These are phyloP conservation scores for Plectrocnemia conspersa DNA, from an alignment of 1,140 invertebrate genomes.

Conservation along the genomic window DNA sequence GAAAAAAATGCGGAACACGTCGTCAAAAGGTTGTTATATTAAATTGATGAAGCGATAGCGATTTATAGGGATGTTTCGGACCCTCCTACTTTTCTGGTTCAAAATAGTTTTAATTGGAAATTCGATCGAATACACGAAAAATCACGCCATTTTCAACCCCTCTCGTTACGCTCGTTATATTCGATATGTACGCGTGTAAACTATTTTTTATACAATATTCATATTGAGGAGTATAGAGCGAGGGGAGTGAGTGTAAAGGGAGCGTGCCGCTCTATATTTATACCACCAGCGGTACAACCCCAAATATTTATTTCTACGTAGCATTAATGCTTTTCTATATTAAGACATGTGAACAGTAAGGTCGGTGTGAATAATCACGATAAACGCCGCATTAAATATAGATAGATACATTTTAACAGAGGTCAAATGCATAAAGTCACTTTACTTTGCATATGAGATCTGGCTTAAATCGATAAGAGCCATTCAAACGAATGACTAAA, in stretches of 20 bases:
- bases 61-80: not conserved
- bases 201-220: not conserved
- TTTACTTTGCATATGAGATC: no score
- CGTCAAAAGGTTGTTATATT: conserved; percentile 13
- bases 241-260: conserved; percentile 13
- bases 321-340: conserved; percentile 16
- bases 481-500: no score
- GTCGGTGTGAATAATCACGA: no score
- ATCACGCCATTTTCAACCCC: not conserved
- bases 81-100: not conserved
- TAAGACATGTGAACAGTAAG: no score
- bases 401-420: no score
- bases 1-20: conserved; percentile 2
- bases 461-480: no score
- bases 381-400: no score
- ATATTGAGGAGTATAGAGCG: conserved; percentile 5
- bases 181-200: conserved; percentile 11
- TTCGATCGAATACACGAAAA: no score
- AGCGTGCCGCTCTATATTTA: conserved; percentile 23
- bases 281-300: conserved; percentile 12
- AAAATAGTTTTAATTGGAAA: no score
- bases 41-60: conserved; percentile 16
- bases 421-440: no score
- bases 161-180: conserved; percentile 1
- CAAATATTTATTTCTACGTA: conserved; percentile 20